Evolutionary conservation across 2,797 vertebrate species (phyloP), one percentile per base, ranked within the genome.

Genomic region (Aphelocoma californica): DNA sequence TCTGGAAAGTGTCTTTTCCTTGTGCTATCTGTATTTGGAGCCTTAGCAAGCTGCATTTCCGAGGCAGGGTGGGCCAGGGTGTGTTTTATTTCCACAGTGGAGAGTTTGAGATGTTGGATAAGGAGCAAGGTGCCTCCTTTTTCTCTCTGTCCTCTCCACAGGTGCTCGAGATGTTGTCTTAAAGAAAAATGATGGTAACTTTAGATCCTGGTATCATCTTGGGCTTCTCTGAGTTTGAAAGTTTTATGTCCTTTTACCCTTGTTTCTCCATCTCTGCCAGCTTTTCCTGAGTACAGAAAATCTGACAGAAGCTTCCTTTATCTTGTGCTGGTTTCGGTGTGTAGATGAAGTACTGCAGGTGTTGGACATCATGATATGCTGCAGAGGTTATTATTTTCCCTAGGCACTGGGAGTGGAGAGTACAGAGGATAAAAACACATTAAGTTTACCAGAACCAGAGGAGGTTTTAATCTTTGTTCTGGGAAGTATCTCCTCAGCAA

Each of bases 281-380:
- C 18, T 82, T 56, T 44, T 36, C 4, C 0, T 1, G 5, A 57
- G 26, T 2, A 1, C 42, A 40, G 38, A 0, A 0, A 28, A 19
- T 18, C 29, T 34, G 60, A 40, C 34, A 56, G 11, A 40, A 57
- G 9, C 48, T 77, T 29, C 51, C 12, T 78, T 73, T 82, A 51
- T 79, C 57, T 90, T 13, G 1, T 58, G 25, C 57, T 58, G 56
- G 44, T 86, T 86, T 21, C 18, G 38, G 23, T 38, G 60, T 66
- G 70, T 24, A 42, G 62, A 6, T 38, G 51, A 57, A 61, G 21
- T 12, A 3, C n/a, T 82, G 24, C 47, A 85, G 64, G 57, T 3
- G 6, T 48, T 40, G 7, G 38, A 85, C 72, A 50, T 81, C 10
- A 0, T 8, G 31, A 44, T 79, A 11, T 14, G 9, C 64, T 85